Evolutionary conservation across 1,140 invertebrate genomes (phyloP).

Genomic region (Achroia grisella): DNA sequence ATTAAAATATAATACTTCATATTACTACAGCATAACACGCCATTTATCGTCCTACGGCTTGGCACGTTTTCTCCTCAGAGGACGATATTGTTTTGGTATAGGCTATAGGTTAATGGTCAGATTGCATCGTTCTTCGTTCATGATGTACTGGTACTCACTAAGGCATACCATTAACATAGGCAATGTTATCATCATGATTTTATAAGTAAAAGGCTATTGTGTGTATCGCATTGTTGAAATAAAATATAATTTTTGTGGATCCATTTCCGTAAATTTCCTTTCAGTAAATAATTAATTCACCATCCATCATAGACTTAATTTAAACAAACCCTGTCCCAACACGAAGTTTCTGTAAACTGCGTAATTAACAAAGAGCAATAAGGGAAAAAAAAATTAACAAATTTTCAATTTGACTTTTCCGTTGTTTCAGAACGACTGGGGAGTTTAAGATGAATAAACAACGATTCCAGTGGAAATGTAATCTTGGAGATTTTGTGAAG

Average conservation of each 20-base stretch:
- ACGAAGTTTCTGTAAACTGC: not conserved
- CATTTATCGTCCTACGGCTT: no score
- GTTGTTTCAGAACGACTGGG: conserved; percentile 13
- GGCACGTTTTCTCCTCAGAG: no score
- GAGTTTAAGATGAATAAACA: conserved; percentile 3
- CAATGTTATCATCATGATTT: no score
- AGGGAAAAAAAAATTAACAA: conserved; percentile 4
- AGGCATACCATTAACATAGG: no score
- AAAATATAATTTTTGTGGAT: not conserved
- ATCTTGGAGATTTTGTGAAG: conserved; percentile 8
- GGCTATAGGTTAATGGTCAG: no score
- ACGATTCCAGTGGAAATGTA: conserved; percentile 14
- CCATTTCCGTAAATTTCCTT: not conserved
- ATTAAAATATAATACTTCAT: no score
- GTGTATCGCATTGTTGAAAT: not conserved
- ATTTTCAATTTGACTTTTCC: conserved; percentile 13
- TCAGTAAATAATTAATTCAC: not conserved
- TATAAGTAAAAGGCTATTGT: no score
- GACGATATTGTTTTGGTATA: no score
- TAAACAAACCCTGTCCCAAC: no score
- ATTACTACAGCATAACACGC: no score
- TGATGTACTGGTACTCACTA: no score
- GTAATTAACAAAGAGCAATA: not conserved
- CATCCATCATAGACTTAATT: not conserved
- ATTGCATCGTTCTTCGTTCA: no score